These are phyloP conservation scores for Sabellastarte sp. DNA, from an alignment of 2,888 invertebrate genomes.

Conservation along the genomic window DNA sequence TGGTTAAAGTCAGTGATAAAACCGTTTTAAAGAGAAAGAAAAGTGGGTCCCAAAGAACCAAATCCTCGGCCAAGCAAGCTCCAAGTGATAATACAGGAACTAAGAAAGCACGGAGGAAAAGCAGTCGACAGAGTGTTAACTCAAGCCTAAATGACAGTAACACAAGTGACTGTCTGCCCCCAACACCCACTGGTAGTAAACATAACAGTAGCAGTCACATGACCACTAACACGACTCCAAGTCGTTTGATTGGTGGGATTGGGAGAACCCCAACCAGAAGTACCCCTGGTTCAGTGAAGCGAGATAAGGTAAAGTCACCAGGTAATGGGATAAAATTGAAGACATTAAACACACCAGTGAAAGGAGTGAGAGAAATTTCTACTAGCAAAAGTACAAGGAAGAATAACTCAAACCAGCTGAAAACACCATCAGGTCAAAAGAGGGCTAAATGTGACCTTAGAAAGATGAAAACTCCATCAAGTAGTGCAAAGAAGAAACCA, in stretches of 20 bases:
- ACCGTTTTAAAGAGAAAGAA: background rate
- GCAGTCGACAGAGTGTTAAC: background rate
- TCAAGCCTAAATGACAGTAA: conserved; percentile 27
- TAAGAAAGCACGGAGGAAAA: too few relatives aligned
- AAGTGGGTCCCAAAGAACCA: background rate
- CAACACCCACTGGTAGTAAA: conserved; percentile 52
- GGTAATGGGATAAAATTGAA: too few relatives aligned
- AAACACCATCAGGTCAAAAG: background rate
- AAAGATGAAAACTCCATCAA: too few relatives aligned
- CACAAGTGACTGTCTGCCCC: conserved; percentile 48
- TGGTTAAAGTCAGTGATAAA: background rate
- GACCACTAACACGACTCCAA: conserved; percentile 15
- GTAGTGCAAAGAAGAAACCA: background rate
- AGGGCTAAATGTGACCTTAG: too few relatives aligned
- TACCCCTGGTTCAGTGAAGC: background rate
- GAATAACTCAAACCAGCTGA: background rate
- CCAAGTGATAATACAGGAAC: background rate
- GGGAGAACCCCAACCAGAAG: conserved; percentile 9
- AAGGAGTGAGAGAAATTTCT: background rate
- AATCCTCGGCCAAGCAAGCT: background rate
- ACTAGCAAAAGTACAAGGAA: background rate
- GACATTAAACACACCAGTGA: background rate
- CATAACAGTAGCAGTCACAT: conserved; percentile 7
- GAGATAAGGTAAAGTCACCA: too few relatives aligned
- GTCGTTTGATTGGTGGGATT: conserved; percentile 9